Evolutionary conservation across 2,113 vertebrate genomes (phyloP).

Genomic region (Ivindomyrus marchei): DNA sequence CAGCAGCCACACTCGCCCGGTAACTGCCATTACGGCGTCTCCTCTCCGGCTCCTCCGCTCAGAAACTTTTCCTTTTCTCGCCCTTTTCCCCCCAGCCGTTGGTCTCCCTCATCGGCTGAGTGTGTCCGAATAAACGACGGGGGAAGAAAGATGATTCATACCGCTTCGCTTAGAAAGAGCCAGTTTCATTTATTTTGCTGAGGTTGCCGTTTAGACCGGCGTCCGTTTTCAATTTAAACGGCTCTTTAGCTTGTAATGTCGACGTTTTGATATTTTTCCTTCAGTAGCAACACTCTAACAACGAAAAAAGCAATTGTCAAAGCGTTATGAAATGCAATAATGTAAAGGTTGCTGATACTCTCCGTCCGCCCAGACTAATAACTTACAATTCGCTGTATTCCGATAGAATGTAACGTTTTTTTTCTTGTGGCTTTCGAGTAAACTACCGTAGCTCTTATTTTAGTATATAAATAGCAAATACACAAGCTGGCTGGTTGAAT

Average conservation of each 20-base stretch:
- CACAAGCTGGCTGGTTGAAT: not conserved
- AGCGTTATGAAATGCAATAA: not conserved
- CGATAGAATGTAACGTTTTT: not conserved
- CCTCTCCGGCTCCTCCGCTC: conserved; percentile 15
- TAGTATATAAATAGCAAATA: not conserved
- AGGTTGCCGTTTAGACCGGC: not conserved
- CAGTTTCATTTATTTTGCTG: not conserved
- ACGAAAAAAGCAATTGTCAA: not conserved
- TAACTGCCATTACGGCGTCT: not conserved
- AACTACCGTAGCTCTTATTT: not conserved
- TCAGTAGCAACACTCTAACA: not conserved
- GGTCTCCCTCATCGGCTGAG: conserved; percentile 26
- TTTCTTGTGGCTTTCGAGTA: not conserved
- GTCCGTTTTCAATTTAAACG: not conserved
- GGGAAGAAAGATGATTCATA: not conserved
- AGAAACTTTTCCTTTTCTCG: conserved; percentile 2
- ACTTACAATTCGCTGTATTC: not conserved
- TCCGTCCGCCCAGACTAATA: not conserved
- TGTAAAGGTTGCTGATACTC: not conserved
- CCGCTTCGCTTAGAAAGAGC: not conserved
- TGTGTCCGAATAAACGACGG: not conserved
- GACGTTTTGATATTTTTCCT: not conserved
- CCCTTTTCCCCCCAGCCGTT: not conserved
- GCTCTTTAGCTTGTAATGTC: not conserved
- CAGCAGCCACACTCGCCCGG: conserved; percentile 18